Percentiles rank a stretch among this genome's conserved stretches.
Evolutionary conservation across 2,888 invertebrate genomes (phyloP).

Genomic region (Cryptocephalus moraei): DNA sequence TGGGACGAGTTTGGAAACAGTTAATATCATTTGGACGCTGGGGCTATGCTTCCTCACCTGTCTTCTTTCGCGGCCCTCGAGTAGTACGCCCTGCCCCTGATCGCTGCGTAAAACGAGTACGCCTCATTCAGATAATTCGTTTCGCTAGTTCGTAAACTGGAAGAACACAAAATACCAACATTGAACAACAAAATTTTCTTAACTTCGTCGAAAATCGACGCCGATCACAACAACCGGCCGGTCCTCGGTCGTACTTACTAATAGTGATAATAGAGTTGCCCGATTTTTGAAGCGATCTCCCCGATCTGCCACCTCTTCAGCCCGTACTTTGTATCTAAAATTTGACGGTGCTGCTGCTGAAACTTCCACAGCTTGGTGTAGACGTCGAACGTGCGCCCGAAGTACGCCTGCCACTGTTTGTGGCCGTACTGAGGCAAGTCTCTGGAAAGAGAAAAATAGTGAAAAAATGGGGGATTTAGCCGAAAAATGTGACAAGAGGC

Average conservation of each 20-base stretch:
- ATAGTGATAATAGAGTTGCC: conserved; percentile 96
- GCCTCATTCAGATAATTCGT: conserved; percentile 94
- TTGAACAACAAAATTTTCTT: too few relatives aligned
- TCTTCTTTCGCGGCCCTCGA: conserved; percentile 89
- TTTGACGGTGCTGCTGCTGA: conserved; percentile 89
- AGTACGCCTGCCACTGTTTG: conserved; percentile 96
- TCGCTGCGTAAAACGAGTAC: conserved; percentile 92
- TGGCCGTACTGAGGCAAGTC: conserved; percentile 95
- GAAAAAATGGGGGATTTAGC: too few relatives aligned
- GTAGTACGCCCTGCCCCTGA: conserved; percentile 87
- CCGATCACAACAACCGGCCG: not conserved
- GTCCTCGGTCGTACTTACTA: conserved; percentile 58
- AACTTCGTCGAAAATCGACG: not conserved
- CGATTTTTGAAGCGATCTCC: conserved; percentile 96
- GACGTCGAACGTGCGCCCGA: conserved; percentile 93
- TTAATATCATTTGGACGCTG: too few relatives aligned
- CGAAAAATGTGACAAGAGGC: too few relatives aligned
- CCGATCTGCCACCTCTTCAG: conserved; percentile 97
- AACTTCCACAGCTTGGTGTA: conserved; percentile 98
- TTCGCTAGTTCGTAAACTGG: conserved; percentile 88
- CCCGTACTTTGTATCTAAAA: conserved; percentile 87
- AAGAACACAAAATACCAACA: too few relatives aligned
- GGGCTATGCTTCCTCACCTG: conserved; percentile 45
- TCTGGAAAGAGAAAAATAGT: conserved; percentile 42
- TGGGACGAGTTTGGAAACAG: too few relatives aligned